A percentile compares a stretch with the other conserved stretches of the same genome.
Conservation (phyloP, 2,888 invertebrate species). For the Erebia epiphron region DNA sequence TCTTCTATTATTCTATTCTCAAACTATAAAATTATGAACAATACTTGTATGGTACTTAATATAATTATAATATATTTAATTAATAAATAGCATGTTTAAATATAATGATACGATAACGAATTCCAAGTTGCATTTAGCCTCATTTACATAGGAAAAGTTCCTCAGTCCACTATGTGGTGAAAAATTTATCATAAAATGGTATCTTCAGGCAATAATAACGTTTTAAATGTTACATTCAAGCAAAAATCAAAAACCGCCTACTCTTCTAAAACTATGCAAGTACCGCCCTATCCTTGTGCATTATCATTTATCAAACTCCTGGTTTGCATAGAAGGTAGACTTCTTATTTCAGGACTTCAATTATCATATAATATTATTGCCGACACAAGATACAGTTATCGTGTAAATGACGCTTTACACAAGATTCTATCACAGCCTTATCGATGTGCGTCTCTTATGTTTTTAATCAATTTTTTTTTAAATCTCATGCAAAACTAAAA, state of each 20-base stretch:
- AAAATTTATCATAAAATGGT: neutral
- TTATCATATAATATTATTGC: too few species aligned
- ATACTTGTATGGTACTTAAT: conserved; percentile 74
- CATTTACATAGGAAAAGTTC: neutral
- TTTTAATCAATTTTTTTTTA: conserved; percentile 26
- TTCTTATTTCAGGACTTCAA: neutral
- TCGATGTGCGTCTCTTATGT: conserved; percentile 73
- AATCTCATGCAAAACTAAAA: too few species aligned
- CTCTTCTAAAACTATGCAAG: too few species aligned
- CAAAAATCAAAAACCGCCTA: neutral
- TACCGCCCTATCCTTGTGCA: too few species aligned
- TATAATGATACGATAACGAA: conserved; percentile 61
- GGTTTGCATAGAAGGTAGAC: neutral
- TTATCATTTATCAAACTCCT: too few species aligned
- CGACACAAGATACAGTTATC: conserved; percentile 14
- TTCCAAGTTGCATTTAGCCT: conserved; percentile 44
- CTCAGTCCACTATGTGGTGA: neutral
- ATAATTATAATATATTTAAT: conserved; percentile 41
- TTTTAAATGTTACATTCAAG: neutral
- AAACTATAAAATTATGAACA: conserved; percentile 65
- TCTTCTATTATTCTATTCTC: conserved; percentile 55
- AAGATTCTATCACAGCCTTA: conserved; percentile 76
- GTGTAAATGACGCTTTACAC: conserved; percentile 46
- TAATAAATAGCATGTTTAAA: conserved; percentile 48
- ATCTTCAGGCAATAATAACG: neutral